Evolutionary conservation across 64 coral and sea anemone genomes (phyloP).

Genomic region (Actinia tenebrosa): DNA sequence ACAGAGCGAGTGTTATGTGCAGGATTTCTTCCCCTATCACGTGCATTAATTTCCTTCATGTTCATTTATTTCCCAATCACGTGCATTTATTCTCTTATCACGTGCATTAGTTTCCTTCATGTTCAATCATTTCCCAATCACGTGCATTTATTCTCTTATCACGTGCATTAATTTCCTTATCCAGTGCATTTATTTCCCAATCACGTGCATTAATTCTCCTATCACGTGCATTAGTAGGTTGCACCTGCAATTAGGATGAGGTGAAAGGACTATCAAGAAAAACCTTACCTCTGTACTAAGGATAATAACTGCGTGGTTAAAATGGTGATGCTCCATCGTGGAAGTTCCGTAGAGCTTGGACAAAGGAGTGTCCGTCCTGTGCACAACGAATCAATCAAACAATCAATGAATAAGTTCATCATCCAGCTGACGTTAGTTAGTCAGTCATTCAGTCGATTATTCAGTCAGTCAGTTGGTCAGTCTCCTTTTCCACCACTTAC

Average conservation of each 20-base stretch:
- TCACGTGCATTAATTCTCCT: not conserved
- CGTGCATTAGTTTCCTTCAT: not conserved
- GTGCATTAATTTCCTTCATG: not conserved
- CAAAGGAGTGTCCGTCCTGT: constrained; percentile 90
- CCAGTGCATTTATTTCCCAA: no score
- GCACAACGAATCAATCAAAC: not conserved
- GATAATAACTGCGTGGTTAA: constrained; percentile 97
- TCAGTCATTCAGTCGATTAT: no score
- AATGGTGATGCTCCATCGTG: constrained; percentile 95
- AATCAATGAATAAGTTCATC: not conserved
- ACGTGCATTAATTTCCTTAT: not conserved
- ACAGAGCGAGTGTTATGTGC: not conserved
- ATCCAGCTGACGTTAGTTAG: no score
- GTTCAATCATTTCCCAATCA: no score
- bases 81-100: not conserved
- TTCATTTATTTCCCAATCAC: no score
- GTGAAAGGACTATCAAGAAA: not conserved
- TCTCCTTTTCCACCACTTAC: constrained; percentile 28
- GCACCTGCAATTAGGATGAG: no score
- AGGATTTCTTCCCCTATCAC: not conserved
- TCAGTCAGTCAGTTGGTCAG: no score
- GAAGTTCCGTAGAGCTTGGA: constrained; percentile 94
- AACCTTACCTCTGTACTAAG: constrained; percentile 91
- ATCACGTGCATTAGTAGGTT: not conserved
- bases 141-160: not conserved